A percentile compares a stretch with the other conserved stretches of the same genome.
Conservation (phyloP, 2,888 invertebrate genomes). For the Leptura quadrifasciata region DNA sequence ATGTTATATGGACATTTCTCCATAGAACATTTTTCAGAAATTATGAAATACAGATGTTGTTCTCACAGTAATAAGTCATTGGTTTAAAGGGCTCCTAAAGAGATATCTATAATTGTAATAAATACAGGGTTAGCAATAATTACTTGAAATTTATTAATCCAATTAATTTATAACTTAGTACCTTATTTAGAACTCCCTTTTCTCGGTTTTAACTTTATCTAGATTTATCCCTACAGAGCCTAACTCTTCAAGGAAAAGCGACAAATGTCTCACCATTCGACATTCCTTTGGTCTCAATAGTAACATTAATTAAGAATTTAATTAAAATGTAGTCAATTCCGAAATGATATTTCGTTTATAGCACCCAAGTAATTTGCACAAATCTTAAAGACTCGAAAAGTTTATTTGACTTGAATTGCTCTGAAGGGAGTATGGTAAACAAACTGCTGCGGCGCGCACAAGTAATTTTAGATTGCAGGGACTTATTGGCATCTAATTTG, state of each 20-base stretch:
- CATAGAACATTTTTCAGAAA: no score
- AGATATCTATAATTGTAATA: no score
- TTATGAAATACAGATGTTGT: no score
- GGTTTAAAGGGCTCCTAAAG: no score
- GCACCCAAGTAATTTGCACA: constrained; percentile 50
- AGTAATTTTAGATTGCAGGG: constrained; percentile 57
- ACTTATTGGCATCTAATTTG: constrained; percentile 66
- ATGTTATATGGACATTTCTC: no score
- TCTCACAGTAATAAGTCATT: no score
- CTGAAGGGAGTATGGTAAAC: constrained; percentile 62
- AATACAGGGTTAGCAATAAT: constrained; percentile 10
- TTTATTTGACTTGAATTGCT: constrained; percentile 62
- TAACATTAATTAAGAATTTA: constrained; percentile 65
- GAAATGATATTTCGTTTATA: constrained; percentile 61
- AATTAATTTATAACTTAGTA: background rate
- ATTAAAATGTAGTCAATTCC: constrained; percentile 63
- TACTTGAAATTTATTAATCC: constrained; percentile 6
- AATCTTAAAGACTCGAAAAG: constrained; percentile 59
- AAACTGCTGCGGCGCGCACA: constrained; percentile 59
- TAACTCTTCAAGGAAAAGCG: constrained; percentile 6
- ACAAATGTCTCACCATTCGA: constrained; percentile 39
- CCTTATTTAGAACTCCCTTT: background rate
- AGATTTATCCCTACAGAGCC: constrained; percentile 14
- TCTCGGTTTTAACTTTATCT: background rate
- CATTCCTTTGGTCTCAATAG: constrained; percentile 58